Evolutionary conservation across 2,113 vertebrate genomes (phyloP).

Genomic region (Brienomyrus brachyistius): DNA sequence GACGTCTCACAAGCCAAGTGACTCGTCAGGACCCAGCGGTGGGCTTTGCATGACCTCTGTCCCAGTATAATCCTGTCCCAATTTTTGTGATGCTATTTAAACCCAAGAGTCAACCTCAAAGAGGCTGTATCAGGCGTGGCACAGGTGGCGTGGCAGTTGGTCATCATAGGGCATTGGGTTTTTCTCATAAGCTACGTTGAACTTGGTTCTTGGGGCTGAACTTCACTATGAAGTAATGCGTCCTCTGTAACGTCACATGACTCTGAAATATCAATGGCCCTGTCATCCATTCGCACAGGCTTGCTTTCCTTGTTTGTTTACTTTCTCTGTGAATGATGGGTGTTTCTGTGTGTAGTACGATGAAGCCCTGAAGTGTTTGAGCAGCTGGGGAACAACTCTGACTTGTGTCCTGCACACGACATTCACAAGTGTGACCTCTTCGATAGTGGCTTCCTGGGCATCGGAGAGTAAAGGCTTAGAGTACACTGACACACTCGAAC

Average conservation of each 20-base stretch:
- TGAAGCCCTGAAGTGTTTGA: neutral
- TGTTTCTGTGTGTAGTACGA: neutral
- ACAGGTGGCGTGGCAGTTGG: neutral
- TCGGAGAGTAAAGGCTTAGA: neutral
- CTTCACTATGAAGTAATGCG: neutral
- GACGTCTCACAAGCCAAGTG: neutral
- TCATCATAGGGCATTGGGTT: neutral
- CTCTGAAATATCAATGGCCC: neutral
- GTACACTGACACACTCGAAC: neutral
- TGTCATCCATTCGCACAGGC: neutral
- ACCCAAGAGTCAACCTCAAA: neutral
- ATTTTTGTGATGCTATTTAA: neutral
- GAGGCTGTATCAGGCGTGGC: neutral
- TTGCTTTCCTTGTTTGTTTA: conserved; percentile 1
- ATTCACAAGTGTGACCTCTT: neutral
- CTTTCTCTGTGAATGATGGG: neutral
- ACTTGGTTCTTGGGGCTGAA: neutral
- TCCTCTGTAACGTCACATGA: neutral
- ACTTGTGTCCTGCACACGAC: neutral
- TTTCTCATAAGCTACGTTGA: neutral
- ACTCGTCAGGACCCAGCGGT: neutral
- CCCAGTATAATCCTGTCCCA: neutral
- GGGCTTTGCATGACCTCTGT: neutral
- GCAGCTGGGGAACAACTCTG: neutral
- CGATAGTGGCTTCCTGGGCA: neutral